Conservation (phyloP, 2,113 vertebrate species). For the Tautogolabrus adspersus region DNA sequence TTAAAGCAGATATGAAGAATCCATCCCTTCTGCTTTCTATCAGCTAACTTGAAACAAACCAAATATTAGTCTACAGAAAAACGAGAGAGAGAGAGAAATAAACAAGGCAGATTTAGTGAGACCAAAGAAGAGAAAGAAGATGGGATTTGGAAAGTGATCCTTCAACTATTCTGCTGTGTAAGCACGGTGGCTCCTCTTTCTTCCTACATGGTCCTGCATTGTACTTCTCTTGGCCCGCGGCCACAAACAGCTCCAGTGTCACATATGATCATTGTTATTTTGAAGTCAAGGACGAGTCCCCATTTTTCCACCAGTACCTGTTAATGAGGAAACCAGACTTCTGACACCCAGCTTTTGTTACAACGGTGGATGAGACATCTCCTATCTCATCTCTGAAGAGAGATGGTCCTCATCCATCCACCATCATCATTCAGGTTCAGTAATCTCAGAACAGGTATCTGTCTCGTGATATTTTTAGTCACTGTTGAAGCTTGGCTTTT, state of each 20-base stretch:
- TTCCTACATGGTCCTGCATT: constrained; percentile 19
- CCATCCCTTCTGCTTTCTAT: constrained; percentile 10
- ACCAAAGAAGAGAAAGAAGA: constrained; percentile 19
- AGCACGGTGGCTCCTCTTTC: constrained; percentile 35
- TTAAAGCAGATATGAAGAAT: constrained; percentile 9
- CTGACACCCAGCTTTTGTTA: constrained; percentile 61
- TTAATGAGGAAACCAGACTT: constrained; percentile 66
- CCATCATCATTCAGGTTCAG: background rate
- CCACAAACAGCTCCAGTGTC: constrained; percentile 54
- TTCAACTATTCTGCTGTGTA: constrained; percentile 36
- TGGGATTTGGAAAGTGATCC: constrained; percentile 32
- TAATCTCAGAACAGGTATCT: constrained; percentile 3
- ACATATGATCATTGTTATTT: constrained; percentile 60
- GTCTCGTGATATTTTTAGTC: background rate
- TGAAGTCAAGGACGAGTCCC: constrained; percentile 55
- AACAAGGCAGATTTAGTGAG: constrained; percentile 29
- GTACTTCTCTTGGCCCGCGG: constrained; percentile 47
- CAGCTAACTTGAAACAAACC: constrained; percentile 38
- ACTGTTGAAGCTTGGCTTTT: background rate
- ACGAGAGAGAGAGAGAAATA: background rate
- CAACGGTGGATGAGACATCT: constrained; percentile 26
- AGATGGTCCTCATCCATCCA: constrained; percentile 1
- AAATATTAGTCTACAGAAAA: constrained; percentile 38
- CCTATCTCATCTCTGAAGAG: constrained; percentile 6
- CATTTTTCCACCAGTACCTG: constrained; percentile 43